Evolutionary conservation across 2,113 vertebrate species (phyloP), one percentile per base, ranked within the genome.

Genomic region (Rafetus swinhoei): DNA sequence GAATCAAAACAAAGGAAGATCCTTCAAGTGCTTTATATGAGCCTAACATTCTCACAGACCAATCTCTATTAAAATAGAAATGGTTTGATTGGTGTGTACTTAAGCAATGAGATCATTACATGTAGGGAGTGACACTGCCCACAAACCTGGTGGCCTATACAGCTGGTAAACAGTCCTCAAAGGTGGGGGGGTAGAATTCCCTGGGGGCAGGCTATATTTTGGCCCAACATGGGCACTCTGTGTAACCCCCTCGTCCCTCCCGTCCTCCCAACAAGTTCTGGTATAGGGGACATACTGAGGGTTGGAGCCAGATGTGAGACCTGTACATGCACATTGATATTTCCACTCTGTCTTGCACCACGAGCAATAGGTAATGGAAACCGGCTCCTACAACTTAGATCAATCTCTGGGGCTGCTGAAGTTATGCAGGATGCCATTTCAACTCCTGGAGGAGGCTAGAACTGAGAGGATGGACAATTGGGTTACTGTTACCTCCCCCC

Each of bases 1-100:
- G 16, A 72, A 35, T 35, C 79, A 84, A 65, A 39, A 55, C 86
- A 95, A 93, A 79, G 57, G 57, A 8, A 96, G 57, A 88, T 85
- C 24, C 85, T 95, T 96, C 91, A 97, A 95, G 90, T 52, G 13
- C 65, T 93, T 93, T 93, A 11, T 22, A 53, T 53, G 77, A 79
- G 13, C 19, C 9, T 79, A 72, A 72, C 65, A 35, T 11, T 35
- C 32, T 72, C 65, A 72, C 16, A 72, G 16, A 14, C 35, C 86
- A 55, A n/a, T 86, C 85, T 93, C 91, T 69, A 3, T 16, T 95
- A 35, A 93, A 90, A 95, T 86, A 82, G 81, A 16, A 59, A 72
- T 0, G 5, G 83, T n/a, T 10, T 32, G 55, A 62, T 82, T 92
- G 65, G 84, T 89, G 89, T 93, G 19, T 94, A 79, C 79, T 95